A percentile compares a stretch with the other conserved stretches of the same genome.
Conservation (phyloP, 2,113 vertebrate genomes). For the Aegotheles bennettii region DNA sequence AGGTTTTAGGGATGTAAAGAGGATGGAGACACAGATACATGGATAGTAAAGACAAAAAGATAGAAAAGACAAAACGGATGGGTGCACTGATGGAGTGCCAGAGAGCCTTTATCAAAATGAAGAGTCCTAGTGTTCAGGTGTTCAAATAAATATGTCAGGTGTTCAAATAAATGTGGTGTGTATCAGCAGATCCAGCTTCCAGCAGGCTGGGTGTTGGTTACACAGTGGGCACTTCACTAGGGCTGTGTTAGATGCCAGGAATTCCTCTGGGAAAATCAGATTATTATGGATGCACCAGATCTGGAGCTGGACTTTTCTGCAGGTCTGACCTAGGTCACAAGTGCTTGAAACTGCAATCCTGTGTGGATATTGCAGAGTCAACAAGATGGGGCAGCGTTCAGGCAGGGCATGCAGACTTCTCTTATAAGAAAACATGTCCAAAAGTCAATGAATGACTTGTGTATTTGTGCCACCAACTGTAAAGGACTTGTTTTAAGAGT, state of each 20-base stretch:
- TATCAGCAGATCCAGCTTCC: constrained; percentile 7
- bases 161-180: background rate
- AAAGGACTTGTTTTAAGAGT: background rate
- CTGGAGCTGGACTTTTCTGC: background rate
- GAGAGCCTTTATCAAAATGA: background rate
- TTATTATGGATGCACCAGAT: background rate
- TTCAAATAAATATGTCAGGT: constrained; percentile 22
- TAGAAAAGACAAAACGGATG: background rate
- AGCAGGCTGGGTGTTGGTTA: background rate
- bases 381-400: background rate
- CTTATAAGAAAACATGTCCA: background rate
- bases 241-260: background rate
- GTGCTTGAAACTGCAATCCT: background rate
- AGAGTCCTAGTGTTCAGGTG: constrained; percentile 19
- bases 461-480: background rate
- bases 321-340: background rate
- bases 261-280: background rate
- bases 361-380: background rate
- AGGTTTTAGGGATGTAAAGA: background rate
- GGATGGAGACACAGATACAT: background rate
- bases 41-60: background rate
- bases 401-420: background rate
- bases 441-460: background rate
- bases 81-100: background rate
- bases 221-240: background rate